Evolutionary conservation across 2,888 invertebrate species (phyloP), one percentile per base, ranked within the genome.

Genomic region (Azorinus chamasolen): DNA sequence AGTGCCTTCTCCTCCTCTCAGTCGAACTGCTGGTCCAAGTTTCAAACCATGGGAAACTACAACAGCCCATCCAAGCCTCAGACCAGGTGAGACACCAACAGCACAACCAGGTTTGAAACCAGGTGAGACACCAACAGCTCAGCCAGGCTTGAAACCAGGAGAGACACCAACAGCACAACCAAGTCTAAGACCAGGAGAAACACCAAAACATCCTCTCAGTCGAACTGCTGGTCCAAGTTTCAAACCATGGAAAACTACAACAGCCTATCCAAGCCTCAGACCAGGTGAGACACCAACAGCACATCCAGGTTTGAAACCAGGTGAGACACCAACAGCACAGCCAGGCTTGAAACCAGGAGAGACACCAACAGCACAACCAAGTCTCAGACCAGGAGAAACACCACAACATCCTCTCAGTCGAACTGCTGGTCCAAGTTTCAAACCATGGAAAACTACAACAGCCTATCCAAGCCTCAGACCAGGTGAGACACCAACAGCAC

Each of bases 281-380:
- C 18, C 61, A 48, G 61, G 43, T 16, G 22, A 54, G 41, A 55
- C 61, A 50, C 61, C 61, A 50, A 61, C 61, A 61, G 61, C 61
- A 8, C 61, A 61, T 8, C 61, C 61, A 48, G 32, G 48, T 43
- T n/a, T 46, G 8, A 54, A 43, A 39, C 55, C 57, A n/a, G 59
- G 39, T 45, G 41, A 59, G 54, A 59, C 37, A 18, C 57, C 37
- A 22, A 64, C 63, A 58, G 72, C 45, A 14, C 18, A 54, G 24
- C 61, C 66, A 59, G 55, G 55, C 4, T 32, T 51, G 3, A 25
- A 22, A 22, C 39, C 43, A 22, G 54, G 54, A n/a, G 51, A 61
- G 51, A 61, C 76, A 59, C 72, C 72, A 59, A 72, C 72, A 50
- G 66, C 66, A 16, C 53, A 53, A 24, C 78, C 71, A 59, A 41